Conservation (phyloP, 2,113 vertebrate species). For the Carollia perspicillata region DNA sequence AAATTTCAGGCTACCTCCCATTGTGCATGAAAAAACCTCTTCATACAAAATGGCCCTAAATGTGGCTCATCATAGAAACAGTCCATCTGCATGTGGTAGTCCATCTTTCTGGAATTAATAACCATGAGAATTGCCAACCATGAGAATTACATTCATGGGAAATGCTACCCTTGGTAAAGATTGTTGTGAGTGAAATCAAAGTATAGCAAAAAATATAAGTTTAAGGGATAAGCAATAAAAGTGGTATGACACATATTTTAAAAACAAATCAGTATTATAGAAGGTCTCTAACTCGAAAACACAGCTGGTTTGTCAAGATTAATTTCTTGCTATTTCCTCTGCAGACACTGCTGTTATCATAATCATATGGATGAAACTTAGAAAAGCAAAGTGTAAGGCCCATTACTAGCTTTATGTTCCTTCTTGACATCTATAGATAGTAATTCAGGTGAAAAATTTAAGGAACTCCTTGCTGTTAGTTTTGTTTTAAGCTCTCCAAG, state of each 20-base stretch:
- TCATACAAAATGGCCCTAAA: not conserved
- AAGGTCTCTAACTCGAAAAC: not conserved
- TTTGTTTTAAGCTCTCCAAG: not conserved
- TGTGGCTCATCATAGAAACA: not conserved
- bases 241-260: not conserved
- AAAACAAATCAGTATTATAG: not conserved
- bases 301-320: not conserved
- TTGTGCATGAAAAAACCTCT: not conserved
- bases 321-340: not conserved
- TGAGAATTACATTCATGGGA: conserved; percentile 29
- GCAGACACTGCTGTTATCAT: not conserved
- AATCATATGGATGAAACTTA: not conserved
- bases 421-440: not conserved
- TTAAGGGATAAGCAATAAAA: not conserved
- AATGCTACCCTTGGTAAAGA: not conserved
- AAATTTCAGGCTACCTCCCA: not conserved
- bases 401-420: not conserved
- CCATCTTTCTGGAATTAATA: not conserved
- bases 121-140: not conserved
- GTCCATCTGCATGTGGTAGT: not conserved
- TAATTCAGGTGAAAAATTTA: not conserved
- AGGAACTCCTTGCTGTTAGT: not conserved
- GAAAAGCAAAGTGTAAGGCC: not conserved
- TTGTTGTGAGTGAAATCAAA: not conserved
- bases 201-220: not conserved